phyloP scores from a whole-genome alignment of 2,888 invertebrate species.

The Cerastis rubricosa region DNA sequence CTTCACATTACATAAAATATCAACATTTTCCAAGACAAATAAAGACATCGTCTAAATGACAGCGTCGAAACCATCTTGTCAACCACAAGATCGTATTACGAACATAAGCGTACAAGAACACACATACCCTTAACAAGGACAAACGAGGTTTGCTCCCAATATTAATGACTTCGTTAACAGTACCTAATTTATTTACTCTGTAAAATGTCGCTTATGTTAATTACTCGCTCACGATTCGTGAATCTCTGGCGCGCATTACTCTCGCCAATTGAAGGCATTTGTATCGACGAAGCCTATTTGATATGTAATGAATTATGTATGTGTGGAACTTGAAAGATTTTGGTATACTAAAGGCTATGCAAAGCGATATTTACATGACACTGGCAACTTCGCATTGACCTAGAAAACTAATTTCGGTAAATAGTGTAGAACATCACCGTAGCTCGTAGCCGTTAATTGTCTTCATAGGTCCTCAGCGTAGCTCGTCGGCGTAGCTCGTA shows the following conservation, averaged over 20 bases:
- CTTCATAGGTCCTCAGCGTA: background rate
- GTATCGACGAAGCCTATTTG: slow-evolving; percentile 51
- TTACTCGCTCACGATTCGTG: slow-evolving; percentile 52
- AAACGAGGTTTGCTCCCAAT: slow-evolving; percentile 53
- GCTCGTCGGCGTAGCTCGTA: background rate
- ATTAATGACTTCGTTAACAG: slow-evolving; percentile 66
- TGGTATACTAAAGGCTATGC: background rate
- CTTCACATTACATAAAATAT: slow-evolving; percentile 3
- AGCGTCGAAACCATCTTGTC: slow-evolving; percentile 8
- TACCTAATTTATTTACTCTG: slow-evolving; percentile 62
- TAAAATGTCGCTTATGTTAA: slow-evolving; percentile 62
- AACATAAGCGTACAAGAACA: slow-evolving; percentile 36
- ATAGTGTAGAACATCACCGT: background rate
- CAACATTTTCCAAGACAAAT: slow-evolving; percentile 35
- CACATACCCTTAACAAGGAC: slow-evolving; percentile 40
- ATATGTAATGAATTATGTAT: slow-evolving; percentile 58
- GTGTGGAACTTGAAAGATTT: slow-evolving; percentile 1
- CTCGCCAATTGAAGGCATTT: slow-evolving; percentile 55
- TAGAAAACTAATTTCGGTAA: background rate
- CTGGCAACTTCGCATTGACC: background rate
- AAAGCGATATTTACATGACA: background rate
- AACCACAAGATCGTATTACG: slow-evolving; percentile 37
- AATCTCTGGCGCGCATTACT: slow-evolving; percentile 57
- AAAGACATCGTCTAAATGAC: slow-evolving; percentile 22
- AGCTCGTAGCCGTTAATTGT: background rate